Conservation (phyloP, 35 echinoderm and acorn worm genomes). For the Apostichopus californicus region DNA sequence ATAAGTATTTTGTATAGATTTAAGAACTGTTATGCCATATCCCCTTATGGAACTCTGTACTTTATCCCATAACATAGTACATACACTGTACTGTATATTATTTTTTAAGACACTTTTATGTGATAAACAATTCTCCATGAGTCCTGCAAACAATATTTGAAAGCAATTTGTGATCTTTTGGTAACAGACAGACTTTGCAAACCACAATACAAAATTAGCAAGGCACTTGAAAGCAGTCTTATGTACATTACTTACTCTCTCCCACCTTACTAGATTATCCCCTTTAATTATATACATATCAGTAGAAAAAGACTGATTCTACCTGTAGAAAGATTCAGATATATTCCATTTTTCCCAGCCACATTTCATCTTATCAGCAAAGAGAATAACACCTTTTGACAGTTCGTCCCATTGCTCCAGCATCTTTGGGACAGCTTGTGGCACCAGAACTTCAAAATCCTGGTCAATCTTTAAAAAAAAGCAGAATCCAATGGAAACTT, state of each 20-base stretch:
- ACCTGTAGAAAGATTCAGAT: neutral
- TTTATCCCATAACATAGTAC: neutral
- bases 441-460: constrained; percentile 23
- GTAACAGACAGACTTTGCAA: no score
- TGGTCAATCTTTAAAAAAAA: neutral
- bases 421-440: neutral
- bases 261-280: no score
- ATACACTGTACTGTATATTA: neutral
- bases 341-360: neutral
- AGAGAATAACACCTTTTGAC: no score
- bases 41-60: neutral
- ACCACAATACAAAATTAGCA: no score
- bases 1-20: no score
- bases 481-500: neutral
- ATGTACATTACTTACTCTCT: no score
- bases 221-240: no score
- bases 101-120: neutral
- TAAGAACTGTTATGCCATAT: neutral
- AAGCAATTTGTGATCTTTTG: no score
- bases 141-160: no score
- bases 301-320: neutral
- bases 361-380: no score
- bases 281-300: no score
- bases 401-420: no score
- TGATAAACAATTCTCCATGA: neutral